These are phyloP conservation scores for Colius striatus DNA, from an alignment of 2,113 vertebrate genomes.

Conservation along the genomic window DNA sequence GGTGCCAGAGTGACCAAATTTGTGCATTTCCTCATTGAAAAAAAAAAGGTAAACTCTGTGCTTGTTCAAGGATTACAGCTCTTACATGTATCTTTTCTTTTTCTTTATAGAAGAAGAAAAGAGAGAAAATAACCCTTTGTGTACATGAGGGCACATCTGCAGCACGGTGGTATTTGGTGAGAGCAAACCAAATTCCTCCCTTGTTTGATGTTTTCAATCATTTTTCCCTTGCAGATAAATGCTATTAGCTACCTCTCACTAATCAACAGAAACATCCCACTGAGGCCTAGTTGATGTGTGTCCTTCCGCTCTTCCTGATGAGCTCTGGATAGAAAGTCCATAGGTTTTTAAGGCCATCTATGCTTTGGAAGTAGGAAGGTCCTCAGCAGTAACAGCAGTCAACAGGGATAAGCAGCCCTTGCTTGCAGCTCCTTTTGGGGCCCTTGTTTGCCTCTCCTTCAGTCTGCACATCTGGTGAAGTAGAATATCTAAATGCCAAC, in stretches of 20 bases:
- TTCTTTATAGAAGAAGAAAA: neutral
- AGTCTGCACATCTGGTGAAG: neutral
- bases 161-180: neutral
- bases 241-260: neutral
- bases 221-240: neutral
- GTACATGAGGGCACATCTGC: neutral
- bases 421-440: neutral
- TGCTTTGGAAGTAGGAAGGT: neutral
- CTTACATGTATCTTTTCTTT: neutral
- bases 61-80: neutral
- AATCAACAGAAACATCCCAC: too few relatives aligned
- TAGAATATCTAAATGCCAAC: neutral
- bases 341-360: neutral
- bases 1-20: neutral
- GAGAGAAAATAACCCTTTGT: neutral
- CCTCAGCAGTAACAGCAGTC: neutral
- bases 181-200: neutral
- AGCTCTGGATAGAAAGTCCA: neutral
- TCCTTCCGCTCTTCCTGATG: neutral
- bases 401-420: neutral
- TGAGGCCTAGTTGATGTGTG: neutral
- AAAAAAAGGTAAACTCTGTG: neutral
- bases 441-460: neutral
- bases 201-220: neutral
- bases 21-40: constrained; percentile 18